Evolutionary conservation across 1,140 invertebrate species (phyloP).

Genomic region (Neelides sp.): DNA sequence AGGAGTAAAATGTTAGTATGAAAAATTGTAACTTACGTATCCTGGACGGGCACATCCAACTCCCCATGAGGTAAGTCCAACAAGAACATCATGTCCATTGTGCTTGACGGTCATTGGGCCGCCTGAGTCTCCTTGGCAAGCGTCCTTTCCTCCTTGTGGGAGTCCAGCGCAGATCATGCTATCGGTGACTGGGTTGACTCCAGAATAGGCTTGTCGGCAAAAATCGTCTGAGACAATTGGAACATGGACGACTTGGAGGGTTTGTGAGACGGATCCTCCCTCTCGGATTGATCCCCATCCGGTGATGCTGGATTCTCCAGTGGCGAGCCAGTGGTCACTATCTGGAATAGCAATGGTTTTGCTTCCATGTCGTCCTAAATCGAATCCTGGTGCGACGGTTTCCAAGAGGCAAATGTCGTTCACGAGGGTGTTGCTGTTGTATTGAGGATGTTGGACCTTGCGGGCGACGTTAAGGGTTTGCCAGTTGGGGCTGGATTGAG

Average conservation of each 20-base stretch:
- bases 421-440: conserved; percentile 2
- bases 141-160: conserved; percentile 1
- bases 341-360: neutral
- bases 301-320: conserved; percentile 5
- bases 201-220: conserved; percentile 1
- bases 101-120: neutral
- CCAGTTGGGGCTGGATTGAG: neutral
- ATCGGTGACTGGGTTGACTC: neutral
- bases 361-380: neutral
- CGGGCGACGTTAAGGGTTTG: neutral
- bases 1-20: too few relatives aligned
- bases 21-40: too few relatives aligned
- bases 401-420: conserved; percentile 7
- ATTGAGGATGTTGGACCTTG: neutral
- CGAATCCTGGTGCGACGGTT: neutral
- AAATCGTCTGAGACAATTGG: conserved; percentile 8
- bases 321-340: conserved; percentile 7
- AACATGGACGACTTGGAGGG: conserved; percentile 5
- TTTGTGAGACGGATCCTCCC: neutral
- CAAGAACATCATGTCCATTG: neutral
- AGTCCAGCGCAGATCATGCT: conserved; percentile 13
- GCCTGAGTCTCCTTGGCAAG: conserved; percentile 9
- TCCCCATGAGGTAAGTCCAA: conserved; percentile 1
- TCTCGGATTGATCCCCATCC: conserved; percentile 12
- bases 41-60: neutral